phyloP scores from a whole-genome alignment of 1,140 invertebrate species.

The Drosophila prosaltans region DNA sequence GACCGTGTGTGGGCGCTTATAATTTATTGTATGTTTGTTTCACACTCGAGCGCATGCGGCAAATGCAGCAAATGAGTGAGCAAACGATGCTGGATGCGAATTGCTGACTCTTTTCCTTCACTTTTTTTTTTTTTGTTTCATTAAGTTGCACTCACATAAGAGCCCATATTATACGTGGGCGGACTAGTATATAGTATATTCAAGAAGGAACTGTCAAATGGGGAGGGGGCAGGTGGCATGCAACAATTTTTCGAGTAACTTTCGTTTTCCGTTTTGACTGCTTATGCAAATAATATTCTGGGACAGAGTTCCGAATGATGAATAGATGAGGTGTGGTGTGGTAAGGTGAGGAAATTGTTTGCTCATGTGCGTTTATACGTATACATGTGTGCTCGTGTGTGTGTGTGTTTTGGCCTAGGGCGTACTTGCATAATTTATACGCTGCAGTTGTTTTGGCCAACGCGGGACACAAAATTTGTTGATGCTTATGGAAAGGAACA shows the following conservation, averaged over 20 bases:
- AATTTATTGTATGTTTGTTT: constrained; percentile 78
- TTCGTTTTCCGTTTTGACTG: constrained; percentile 14
- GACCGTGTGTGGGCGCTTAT: constrained; percentile 46
- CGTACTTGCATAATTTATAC: constrained; percentile 66
- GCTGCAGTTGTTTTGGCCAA: constrained; percentile 71
- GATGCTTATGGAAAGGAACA: constrained; percentile 3
- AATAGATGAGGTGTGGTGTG: constrained; percentile 30
- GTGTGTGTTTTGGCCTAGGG: constrained; percentile 25
- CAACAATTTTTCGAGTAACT: constrained; percentile 62
- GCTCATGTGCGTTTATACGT: constrained; percentile 2
- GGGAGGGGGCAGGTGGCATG: constrained; percentile 27
- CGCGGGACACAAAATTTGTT: constrained; percentile 38
- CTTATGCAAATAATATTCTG: constrained; percentile 65
- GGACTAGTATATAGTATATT: no score
- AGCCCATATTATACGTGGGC: neutral
- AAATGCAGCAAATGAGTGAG: constrained; percentile 27
- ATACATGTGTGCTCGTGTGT: neutral
- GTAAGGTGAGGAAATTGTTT: neutral
- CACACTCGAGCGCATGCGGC: constrained; percentile 59
- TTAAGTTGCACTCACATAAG: neutral
- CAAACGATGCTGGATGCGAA: constrained; percentile 5
- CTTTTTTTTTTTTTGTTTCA: constrained; percentile 27
- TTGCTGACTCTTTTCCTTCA: neutral
- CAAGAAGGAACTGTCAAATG: neutral
- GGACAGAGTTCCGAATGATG: constrained; percentile 51